Conservation (phyloP, 2,888 invertebrate species). For the Serripes groenlandicus region DNA sequence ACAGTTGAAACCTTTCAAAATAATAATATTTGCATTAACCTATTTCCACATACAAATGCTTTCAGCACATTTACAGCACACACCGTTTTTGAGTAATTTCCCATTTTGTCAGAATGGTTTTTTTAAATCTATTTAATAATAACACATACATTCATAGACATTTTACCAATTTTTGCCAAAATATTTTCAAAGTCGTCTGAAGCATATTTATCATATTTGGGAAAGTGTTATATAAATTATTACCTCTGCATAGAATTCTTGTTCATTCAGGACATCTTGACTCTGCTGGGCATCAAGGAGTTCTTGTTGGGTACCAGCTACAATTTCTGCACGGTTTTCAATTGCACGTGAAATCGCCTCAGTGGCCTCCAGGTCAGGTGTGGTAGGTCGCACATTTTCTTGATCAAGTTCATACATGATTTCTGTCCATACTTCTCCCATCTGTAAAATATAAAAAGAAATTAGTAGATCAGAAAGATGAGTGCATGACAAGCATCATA, state of each 20-base stretch:
- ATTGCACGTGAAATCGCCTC: constrained; percentile 85
- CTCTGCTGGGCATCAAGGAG: constrained; percentile 85
- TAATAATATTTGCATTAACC: too few species aligned
- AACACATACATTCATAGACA: background rate
- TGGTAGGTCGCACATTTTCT: constrained; percentile 85
- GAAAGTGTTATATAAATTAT: background rate
- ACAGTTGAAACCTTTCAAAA: too few species aligned
- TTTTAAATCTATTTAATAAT: too few species aligned
- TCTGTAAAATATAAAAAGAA: constrained; percentile 60
- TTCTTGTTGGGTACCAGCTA: constrained; percentile 82
- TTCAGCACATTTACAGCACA: too few species aligned
- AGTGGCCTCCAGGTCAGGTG: constrained; percentile 85
- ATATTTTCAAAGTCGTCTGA: background rate
- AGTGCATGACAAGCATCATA: too few species aligned
- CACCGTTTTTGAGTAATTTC: too few species aligned
- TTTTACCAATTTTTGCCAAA: background rate
- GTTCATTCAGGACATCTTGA: constrained; percentile 85
- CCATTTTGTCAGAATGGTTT: too few species aligned
- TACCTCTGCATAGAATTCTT: constrained; percentile 86
- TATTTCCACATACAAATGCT: too few species aligned
- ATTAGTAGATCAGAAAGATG: background rate
- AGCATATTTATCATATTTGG: background rate
- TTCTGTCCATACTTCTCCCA: constrained; percentile 86
- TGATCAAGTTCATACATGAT: constrained; percentile 82
- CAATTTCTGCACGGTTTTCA: constrained; percentile 83